Base-by-base conservation (phyloP, 35 echinoderm and acorn worm genomes). In the Anneissia japonica region DNA sequence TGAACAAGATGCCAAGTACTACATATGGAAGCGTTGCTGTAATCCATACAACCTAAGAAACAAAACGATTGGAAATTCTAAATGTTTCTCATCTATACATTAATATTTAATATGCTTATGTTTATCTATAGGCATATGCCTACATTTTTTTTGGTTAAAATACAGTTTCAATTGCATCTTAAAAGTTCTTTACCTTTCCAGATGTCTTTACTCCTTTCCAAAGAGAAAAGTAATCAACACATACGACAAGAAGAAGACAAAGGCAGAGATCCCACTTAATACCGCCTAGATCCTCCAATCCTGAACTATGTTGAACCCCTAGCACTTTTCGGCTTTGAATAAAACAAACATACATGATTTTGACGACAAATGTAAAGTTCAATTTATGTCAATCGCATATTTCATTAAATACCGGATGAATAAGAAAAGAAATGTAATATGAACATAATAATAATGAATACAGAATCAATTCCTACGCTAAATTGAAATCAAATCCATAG, bases 131-230 rank as follows among this genome's bases (percentile, higher is more conserved):
- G n/a, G n/a, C n/a, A n/a, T n/a, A n/a, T n/a, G n/a, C n/a, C n/a
- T n/a, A n/a, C n/a, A n/a, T n/a, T n/a, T n/a, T n/a, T n/a, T n/a
- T n/a, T n/a, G n/a, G n/a, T n/a, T n/a, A n/a, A n/a, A n/a, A n/a
- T n/a, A n/a, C n/a, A n/a, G n/a, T n/a, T n/a, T n/a, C n/a, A n/a
- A n/a, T n/a, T n/a, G n/a, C n/a, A n/a, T n/a, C n/a, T n/a, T n/a
- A n/a, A n/a, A n/a, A n/a, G n/a, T n/a, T n/a, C 31, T 86, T 72
- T 74, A 93, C 92, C 83, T 93, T 93, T 86, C 92, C 92, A 30
- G 92, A 93, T 0, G 87, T 86, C 40, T 89, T 89, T 28, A 93
- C 92, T 1, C 92, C 92, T 85, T 93, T 93, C 92, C 92, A 93
- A 0, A 93, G 41, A 23, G 92, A 84, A 64, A 93, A 93, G 75